Conservation (phyloP, 2,888 invertebrate species). For the Trachelus iudaicus region DNA sequence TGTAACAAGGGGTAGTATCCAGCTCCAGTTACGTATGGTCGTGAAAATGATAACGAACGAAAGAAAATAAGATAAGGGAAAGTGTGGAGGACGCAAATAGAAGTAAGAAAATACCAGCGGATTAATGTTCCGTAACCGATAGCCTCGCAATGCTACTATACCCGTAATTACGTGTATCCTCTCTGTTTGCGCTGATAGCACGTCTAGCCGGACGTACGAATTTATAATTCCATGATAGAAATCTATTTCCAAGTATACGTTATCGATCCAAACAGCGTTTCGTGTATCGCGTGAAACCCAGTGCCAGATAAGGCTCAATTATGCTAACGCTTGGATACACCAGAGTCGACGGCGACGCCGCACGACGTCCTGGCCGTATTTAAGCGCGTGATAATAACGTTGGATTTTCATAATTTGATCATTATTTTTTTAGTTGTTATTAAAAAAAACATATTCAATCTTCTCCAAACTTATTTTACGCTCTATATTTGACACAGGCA, state of each 20-base stretch:
- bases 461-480: neutral
- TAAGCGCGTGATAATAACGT: neutral
- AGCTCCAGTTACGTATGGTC: neutral
- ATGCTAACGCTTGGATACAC: neutral
- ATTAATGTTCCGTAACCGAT: neutral
- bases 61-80: neutral
- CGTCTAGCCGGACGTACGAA: neutral
- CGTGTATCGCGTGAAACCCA: slow-evolving; percentile 9
- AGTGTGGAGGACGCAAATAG: neutral
- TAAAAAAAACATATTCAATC: neutral
- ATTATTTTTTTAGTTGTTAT: neutral
- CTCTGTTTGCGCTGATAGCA: neutral
- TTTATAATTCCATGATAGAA: slow-evolving; percentile 14
- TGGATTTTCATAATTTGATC: neutral
- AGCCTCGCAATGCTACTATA: neutral
- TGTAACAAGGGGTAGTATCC: neutral
- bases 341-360: neutral
- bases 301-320: slow-evolving; percentile 2
- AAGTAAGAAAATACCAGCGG: neutral
- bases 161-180: neutral
- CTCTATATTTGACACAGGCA: neutral
- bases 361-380: neutral
- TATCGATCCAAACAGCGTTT: slow-evolving; percentile 33
- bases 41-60: neutral
- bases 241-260: slow-evolving; percentile 27